Base-by-base conservation (phyloP, 2,113 vertebrate species). In the Apistogramma diplotaenia region DNA sequence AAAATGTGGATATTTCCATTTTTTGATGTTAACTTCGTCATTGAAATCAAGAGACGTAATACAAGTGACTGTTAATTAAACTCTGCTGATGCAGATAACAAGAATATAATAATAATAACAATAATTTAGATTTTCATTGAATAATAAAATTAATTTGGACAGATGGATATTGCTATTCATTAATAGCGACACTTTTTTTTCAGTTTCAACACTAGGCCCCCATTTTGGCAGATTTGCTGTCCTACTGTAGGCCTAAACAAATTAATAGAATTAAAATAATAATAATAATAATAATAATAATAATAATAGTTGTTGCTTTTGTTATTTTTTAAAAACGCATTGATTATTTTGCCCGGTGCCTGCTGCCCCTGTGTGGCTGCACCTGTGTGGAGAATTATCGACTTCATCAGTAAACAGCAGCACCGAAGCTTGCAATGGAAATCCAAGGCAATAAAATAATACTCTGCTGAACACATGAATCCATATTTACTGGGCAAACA, bases 311-410 rank as follows among this genome's bases (percentile, higher is more conserved):
- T 19, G 23, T 40, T 43, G 5, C 40, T 27, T 3, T n/a, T 10
- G 6, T 25, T 16, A 9, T 15, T n/a, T 11, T 15, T 54, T 54
- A 67, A 70, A 77, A 27, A 67, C 27, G 29, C 10, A 67, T 4
- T 27, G 18, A n/a, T 43, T 29, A 74, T 58, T 43, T 43, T 40
- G 55, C 18, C 74, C 86, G 29, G 76, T 72, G 71, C 76, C 55
- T 81, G 87, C 87, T 92, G 91, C 93, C 90, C 88, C 88, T 87
- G 37, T 67, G 62, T 67, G 62, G 62, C 23, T 46, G 62, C 62
- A 19, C 15, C 40, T 27, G 23, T 78, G 89, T 89, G 88, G 87
- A 87, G 56, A 84, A 84, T 80, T 78, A 77, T 82, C 74, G 76
- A 81, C 82, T 79, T 78, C 86, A 79, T 83, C 82, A 88, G 62